Evolutionary conservation across 2,888 invertebrate genomes (phyloP).

Genomic region (Euspilapteryx auroguttella): DNA sequence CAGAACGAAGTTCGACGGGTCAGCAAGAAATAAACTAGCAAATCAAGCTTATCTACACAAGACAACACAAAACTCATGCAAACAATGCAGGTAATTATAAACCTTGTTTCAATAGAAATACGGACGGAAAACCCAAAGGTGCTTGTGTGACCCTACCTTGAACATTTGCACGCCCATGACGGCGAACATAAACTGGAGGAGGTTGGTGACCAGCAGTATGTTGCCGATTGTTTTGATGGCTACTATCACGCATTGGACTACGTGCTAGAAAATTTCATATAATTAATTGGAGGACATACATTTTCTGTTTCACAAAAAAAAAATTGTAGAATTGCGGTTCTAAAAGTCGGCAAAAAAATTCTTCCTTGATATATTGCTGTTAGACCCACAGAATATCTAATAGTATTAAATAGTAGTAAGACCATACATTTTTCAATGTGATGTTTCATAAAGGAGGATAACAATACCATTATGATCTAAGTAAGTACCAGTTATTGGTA

Average conservation of each 20-base stretch:
- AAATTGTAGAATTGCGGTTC: no score
- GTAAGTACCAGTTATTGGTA: no score
- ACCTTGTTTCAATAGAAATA: no score
- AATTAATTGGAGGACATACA: conserved; percentile 2
- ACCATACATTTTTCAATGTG: no score
- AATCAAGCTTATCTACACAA: no score
- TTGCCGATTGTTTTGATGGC: conserved; percentile 99
- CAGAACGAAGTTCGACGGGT: not conserved
- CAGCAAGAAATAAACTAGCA: no score
- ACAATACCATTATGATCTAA: no score
- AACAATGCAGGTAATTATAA: conserved; percentile 1
- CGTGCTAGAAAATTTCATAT: conserved; percentile 73
- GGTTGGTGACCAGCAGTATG: conserved; percentile 99
- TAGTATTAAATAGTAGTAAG: no score
- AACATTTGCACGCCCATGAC: conserved; percentile 99
- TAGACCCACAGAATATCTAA: no score
- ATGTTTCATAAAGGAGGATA: no score
- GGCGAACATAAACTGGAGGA: conserved; percentile 99
- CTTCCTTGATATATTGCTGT: no score
- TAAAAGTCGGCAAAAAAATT: no score
- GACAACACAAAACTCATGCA: conserved; percentile 2
- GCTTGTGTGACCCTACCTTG: conserved; percentile 80
- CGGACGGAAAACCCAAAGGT: conserved; percentile 60
- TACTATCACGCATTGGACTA: conserved; percentile 99
- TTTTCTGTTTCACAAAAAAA: not conserved